Evolutionary conservation across 1,140 invertebrate species (phyloP), one percentile per base, ranked within the genome.

Genomic region (Neuroterus valhalla): DNA sequence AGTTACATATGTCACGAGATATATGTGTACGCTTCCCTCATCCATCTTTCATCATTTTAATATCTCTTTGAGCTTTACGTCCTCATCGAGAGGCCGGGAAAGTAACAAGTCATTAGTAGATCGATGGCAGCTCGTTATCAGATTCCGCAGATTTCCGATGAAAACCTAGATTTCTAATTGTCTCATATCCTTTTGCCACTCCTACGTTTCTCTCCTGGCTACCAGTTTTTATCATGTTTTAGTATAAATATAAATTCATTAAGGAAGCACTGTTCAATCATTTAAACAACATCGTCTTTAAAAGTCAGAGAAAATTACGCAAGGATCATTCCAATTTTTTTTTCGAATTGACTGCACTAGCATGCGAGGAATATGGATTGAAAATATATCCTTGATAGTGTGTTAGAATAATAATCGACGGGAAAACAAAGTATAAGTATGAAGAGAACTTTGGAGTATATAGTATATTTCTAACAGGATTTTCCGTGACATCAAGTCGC

Each of bases 21-120:
- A 8, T 48, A 48, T 48, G 46, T 48, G 17, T 48, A 48, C 12
- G 15, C 46, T 15, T 48, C 46, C 17, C 46, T 48, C 46, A 48
- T 48, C 46, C 46, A 48, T 48, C 46, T 48, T 48, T 48, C 46
- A 48, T 48, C 46, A 48, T 48, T 48, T 48, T 48, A n/a, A 48
- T 48, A 48, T 48, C 46, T 15, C 46, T 48, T 48, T 48, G 46
- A 48, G 46, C 3, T 48, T 48, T 48, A 48, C 17, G 46, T 48
- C 46, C 46, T 48, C 46, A 48, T 48, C 46, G 17, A 48, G 46
- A 48, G 15, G n/a, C 46, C 46, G 46, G n/a, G 46, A 48, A 48
- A 48, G 46, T 48, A 48, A 48, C 46, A 48, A 48, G 46, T 48
- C 46, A 48, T 48, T 48, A 48, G 46, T 48, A 2, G 46, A 48